These are phyloP conservation scores for Campopleginae sp. DNA, from an alignment of 2,888 invertebrate species.

Conservation along the genomic window DNA sequence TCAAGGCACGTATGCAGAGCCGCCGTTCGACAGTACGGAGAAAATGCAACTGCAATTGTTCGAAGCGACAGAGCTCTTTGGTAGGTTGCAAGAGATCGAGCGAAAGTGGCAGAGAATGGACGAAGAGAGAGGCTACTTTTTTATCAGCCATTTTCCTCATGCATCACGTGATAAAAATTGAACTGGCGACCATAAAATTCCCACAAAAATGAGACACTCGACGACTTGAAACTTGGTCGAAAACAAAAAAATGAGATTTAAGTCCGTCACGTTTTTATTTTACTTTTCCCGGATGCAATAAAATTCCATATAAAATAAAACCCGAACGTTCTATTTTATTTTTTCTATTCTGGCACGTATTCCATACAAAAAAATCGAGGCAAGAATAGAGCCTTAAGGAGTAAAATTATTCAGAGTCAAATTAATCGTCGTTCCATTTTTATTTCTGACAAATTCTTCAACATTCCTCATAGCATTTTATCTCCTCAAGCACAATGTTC, in stretches of 20 bases:
- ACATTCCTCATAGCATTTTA: not conserved
- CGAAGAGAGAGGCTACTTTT: not conserved
- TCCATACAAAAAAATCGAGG: no score
- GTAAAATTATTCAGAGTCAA: no score
- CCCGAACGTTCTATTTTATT: no score
- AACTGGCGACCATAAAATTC: not conserved
- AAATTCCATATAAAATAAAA: no score
- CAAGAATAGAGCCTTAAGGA: no score
- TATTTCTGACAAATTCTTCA: no score
- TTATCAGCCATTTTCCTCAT: not conserved
- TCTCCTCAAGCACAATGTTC: not conserved
- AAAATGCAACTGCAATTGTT: slow-evolving; percentile 45
- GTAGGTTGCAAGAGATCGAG: not conserved
- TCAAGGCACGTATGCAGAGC: not conserved
- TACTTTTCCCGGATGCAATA: no score
- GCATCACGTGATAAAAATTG: slow-evolving; percentile 1
- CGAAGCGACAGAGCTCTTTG: slow-evolving; percentile 39
- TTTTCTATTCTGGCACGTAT: no score
- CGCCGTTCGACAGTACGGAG: slow-evolving; percentile 35
- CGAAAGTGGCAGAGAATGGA: not conserved
- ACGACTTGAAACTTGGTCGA: not conserved
- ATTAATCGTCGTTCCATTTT: no score
- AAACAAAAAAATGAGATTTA: not conserved
- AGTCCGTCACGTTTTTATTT: no score
- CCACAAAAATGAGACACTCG: not conserved